These are phyloP conservation scores for Hyppa rectilinea DNA, from an alignment of 2,888 invertebrate genomes.

Conservation along the genomic window DNA sequence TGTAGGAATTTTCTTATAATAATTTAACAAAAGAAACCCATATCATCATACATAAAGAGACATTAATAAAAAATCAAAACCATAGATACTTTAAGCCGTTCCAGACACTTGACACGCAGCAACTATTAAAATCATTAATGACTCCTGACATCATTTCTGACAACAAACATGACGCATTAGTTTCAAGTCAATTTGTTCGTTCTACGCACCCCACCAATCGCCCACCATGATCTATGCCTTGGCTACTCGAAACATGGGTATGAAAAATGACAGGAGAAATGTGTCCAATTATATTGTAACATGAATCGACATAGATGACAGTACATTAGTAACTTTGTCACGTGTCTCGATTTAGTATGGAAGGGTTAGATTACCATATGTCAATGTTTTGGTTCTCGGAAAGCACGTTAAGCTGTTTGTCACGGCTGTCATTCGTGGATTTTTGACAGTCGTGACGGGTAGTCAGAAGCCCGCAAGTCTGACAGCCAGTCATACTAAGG, in stretches of 20 bases:
- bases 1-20: neutral
- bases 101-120: conserved; percentile 45
- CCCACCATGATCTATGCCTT: conserved; percentile 69
- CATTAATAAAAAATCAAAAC: conserved; percentile 4
- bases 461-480: too few species aligned
- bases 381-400: conserved; percentile 15
- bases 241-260: conserved; percentile 61
- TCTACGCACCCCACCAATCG: conserved; percentile 76
- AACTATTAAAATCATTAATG: conserved; percentile 54
- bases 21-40: neutral
- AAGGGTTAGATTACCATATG: conserved; percentile 57
- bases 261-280: conserved; percentile 81
- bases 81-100: conserved; percentile 8
- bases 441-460: too few species aligned
- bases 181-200: conserved; percentile 77
- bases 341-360: conserved; percentile 51
- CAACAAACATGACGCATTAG: conserved; percentile 51
- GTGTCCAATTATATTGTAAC: conserved; percentile 87
- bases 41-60: conserved; percentile 1
- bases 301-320: conserved; percentile 74
- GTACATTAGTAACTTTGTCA: conserved; percentile 70
- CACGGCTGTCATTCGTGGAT: too few species aligned
- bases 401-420: too few species aligned
- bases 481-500: too few species aligned
- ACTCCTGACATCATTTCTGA: conserved; percentile 47